Evolutionary conservation across 2,797 vertebrate genomes (phyloP), one percentile per base, ranked within the genome.

Genomic region (Momotus momota): DNA sequence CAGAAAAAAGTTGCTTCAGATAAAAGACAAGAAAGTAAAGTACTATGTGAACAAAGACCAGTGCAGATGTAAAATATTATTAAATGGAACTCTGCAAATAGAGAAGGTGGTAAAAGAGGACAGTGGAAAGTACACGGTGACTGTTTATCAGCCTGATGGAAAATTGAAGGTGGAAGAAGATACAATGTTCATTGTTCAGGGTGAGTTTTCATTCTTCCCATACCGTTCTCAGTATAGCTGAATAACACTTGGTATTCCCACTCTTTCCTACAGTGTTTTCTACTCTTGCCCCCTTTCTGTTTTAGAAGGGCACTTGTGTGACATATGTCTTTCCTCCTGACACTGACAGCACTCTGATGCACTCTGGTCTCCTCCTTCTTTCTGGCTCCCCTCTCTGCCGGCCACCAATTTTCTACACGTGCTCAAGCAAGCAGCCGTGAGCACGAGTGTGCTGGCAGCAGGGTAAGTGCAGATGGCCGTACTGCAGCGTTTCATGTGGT

Each of bases 11-110:
- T 2, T 96, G 31, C 4, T 94, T n/a, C 81, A 67, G 74, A 2
- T 91, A 3, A 89, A 25, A 73, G 1, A 12, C 0, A 35, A 0
- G 2, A 29, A 0, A 0, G 0, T 14, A 1, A 92, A 0, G 14
- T 2, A 88, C 66, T 95, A 85, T 3, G 35, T 3, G 45, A 58
- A 48, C 6, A 43, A 5, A 17, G 4, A 3, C 0, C 5, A 3
- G 15, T 90, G 94, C 66, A 86, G 88, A n/a, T 96, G 90, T 22
- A 6, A 1, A 0, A 0, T 95, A 2, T 22, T 81, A 12, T 1
- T 0, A 1, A 92, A 97, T 1, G 93, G 96, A 48, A 90, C 78
- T 12, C 87, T 97, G 43, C 27, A 51, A 69, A 96, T 97, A 69
- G 2, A 51, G n/a, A 26, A 0, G 1, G 19, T 94, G 85, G 6